Base-by-base conservation (phyloP, 2,888 invertebrate species). In the Norana najaformis region DNA sequence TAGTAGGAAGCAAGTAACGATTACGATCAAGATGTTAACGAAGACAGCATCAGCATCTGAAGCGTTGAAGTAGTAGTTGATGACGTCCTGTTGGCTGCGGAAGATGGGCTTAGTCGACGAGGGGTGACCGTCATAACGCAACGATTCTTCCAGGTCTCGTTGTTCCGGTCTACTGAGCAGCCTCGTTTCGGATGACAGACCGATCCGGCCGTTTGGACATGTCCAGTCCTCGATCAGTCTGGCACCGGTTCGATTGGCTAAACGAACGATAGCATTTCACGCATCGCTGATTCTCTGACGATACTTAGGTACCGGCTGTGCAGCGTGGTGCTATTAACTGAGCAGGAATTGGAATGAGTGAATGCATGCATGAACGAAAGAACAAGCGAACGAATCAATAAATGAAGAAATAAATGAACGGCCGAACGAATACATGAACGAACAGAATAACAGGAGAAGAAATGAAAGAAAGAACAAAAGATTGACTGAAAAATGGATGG, bases 161-260 rank as follows among this genome's bases (percentile, higher is more conserved):
- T 85, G 85, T 35, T 85, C 85, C 36, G 85, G 85, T 85, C 35
- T 35, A 85, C 36, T 36, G 85, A 85, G 85, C 85, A 85, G 36
- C 85, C 35, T 85, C 85, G 85, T 85, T 18, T 85, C 85, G 85
- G 85, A 85, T 37, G 85, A 85, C 0, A 85, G 85, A 36, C 85
- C 37, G 35, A 85, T 85, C 20, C 85, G 85, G 6, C 36, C 85
- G 85, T 23, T 35, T 36, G 85, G 85, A 85, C 85, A 85, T 23
- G 23, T 36, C 85, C 85, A 85, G 85, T 85, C 85, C 85, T 85
- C 85, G 35, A 85, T 85, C 85, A 36, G 85, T 36, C 85, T 35
- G 16, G 85, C 34, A 1, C 36, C 36, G 36, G 85, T 85, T 35
- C 85, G 85, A 85, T 85, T 85, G 35, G 85, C 85, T 85, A 23